Percentiles rank a stretch among this genome's conserved stretches.
Conservation (phyloP, 1,140 invertebrate genomes). For the Polypedilum pembai region DNA sequence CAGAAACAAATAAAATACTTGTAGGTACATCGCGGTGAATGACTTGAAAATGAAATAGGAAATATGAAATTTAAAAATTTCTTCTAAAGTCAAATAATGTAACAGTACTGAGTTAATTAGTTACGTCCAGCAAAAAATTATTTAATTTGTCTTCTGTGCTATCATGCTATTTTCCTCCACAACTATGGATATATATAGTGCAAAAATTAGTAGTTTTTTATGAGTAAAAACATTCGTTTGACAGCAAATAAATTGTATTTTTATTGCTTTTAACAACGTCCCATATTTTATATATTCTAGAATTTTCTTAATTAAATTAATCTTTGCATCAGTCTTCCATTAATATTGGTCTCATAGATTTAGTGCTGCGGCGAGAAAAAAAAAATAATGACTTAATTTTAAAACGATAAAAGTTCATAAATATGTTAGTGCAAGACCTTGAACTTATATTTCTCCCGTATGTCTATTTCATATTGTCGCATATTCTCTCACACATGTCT, state of each 20-base stretch:
- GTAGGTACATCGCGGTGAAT: too few relatives aligned
- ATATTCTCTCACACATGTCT: background rate
- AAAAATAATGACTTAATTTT: background rate
- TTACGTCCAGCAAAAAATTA: too few relatives aligned
- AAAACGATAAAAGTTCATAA: background rate
- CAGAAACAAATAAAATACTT: too few relatives aligned
- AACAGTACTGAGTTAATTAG: too few relatives aligned
- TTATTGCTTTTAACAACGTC: conserved; percentile 12
- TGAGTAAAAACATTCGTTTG: background rate
- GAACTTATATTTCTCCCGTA: background rate
- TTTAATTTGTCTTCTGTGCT: too few relatives aligned
- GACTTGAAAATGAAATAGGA: too few relatives aligned
- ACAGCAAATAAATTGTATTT: conserved; percentile 13
- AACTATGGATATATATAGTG: too few relatives aligned
- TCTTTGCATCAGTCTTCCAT: background rate
- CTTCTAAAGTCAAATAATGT: too few relatives aligned
- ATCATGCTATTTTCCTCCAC: too few relatives aligned
- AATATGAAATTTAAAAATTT: too few relatives aligned
- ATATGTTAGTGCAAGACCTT: background rate
- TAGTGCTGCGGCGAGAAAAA: background rate
- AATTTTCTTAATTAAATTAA: background rate
- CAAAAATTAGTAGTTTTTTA: background rate
- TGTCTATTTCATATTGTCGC: background rate
- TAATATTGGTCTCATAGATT: background rate
- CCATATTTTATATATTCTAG: conserved; percentile 4